Percentiles rank a stretch among this genome's conserved stretches.
These are phyloP conservation scores for Lamprologus sp. DNA, from an alignment of 2,113 vertebrate species.

Conservation along the genomic window DNA sequence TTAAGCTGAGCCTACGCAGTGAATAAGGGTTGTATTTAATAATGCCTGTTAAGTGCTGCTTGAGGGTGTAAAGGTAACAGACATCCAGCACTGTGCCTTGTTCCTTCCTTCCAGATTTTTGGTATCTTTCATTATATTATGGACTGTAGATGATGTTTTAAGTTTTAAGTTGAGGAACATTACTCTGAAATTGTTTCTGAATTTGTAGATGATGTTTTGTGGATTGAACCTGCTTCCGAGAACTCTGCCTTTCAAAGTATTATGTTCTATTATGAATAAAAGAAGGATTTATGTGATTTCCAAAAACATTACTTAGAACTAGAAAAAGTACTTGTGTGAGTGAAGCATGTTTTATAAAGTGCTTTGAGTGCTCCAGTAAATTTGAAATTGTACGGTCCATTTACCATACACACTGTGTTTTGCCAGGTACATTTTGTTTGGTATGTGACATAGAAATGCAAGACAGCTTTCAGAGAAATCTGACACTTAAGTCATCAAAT, in stretches of 20 bases:
- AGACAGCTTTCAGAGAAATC: not conserved
- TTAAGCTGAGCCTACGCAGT: not conserved
- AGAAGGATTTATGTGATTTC: not conserved
- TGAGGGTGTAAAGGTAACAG: not conserved
- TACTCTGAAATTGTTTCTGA: not conserved
- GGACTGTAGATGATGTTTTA: not conserved
- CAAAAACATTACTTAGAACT: not conserved
- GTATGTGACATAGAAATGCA: not conserved
- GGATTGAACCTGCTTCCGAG: not conserved
- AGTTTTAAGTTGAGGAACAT: not conserved
- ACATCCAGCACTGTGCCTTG: not conserved
- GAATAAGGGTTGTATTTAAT: not conserved
- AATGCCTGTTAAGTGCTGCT: not conserved
- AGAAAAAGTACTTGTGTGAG: not conserved
- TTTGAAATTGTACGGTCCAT: not conserved
- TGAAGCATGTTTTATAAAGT: not conserved
- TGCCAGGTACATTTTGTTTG: not conserved
- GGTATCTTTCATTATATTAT: not conserved
- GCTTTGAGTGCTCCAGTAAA: not conserved
- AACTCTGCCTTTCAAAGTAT: not conserved
- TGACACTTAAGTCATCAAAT: not conserved
- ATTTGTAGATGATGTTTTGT: not conserved
- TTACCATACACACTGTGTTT: not conserved
- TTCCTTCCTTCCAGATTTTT: not conserved
- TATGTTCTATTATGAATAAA: not conserved